These are phyloP conservation scores for Carassius carassius DNA, from an alignment of 2,113 vertebrate species.

Conservation along the genomic window DNA sequence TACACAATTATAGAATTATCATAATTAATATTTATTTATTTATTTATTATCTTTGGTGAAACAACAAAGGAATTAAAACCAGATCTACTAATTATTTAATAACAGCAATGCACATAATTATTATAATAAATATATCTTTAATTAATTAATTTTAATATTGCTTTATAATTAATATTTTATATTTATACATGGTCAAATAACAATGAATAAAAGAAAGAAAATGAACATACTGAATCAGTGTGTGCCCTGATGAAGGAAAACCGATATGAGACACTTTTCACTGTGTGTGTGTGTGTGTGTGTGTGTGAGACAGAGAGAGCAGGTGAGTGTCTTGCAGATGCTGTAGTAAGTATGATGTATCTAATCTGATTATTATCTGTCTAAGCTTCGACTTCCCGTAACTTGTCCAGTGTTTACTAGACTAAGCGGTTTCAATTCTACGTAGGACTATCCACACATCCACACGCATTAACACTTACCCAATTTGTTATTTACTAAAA, in stretches of 20 bases:
- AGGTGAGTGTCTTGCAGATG: constrained; percentile 4
- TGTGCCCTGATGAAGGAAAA: not conserved
- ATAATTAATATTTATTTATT: not conserved
- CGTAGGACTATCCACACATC: constrained; percentile 52
- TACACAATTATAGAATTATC: too few species aligned
- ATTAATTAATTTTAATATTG: not conserved
- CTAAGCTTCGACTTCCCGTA: constrained; percentile 56
- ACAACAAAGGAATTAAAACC: not conserved
- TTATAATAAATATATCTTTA: not conserved
- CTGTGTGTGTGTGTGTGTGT: not conserved
- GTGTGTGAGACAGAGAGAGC: not conserved
- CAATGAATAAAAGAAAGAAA: not conserved
- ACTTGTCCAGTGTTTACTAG: constrained; percentile 72
- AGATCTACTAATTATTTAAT: not conserved
- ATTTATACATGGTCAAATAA: not conserved
- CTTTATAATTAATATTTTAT: not conserved
- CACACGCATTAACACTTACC: constrained; percentile 48
- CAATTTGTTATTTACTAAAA: constrained; percentile 75
- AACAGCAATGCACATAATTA: not conserved
- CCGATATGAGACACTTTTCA: not conserved
- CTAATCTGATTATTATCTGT: constrained; percentile 47
- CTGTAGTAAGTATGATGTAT: constrained; percentile 27
- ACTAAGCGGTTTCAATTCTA: constrained; percentile 78
- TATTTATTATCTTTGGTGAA: not conserved
- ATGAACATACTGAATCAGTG: not conserved